These are phyloP conservation scores for Crioceris asparagi DNA, from an alignment of 2,888 invertebrate species.

Conservation along the genomic window DNA sequence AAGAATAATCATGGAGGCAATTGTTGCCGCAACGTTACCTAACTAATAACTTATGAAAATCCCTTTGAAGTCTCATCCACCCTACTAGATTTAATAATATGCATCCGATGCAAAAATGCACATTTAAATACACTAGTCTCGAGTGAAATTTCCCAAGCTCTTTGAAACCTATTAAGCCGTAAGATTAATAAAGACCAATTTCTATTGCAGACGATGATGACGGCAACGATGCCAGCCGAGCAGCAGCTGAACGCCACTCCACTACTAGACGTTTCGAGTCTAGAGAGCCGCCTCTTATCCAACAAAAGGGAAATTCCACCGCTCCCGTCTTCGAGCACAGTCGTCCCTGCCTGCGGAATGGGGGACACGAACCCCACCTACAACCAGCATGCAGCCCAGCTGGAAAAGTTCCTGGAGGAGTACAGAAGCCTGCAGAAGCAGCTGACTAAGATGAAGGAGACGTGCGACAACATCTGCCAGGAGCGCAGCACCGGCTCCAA, in stretches of 20 bases:
- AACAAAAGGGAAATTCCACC: slow-evolving; percentile 19
- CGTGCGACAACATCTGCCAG: slow-evolving; percentile 55
- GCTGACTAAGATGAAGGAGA: slow-evolving; percentile 69
- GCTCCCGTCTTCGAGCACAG: slow-evolving; percentile 15
- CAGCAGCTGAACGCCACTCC: slow-evolving; percentile 50
- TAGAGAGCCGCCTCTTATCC: slow-evolving; percentile 36
- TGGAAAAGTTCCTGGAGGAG: slow-evolving; percentile 70
- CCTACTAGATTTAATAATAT: too few species aligned
- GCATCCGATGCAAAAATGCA: too few species aligned
- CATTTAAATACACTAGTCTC: too few species aligned
- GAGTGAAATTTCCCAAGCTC: too few species aligned
- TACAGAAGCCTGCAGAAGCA: slow-evolving; percentile 68
- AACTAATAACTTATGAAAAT: too few species aligned
- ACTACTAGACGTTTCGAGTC: slow-evolving; percentile 48
- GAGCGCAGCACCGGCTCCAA: slow-evolving; percentile 38
- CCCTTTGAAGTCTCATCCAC: too few species aligned
- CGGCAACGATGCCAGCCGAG: slow-evolving; percentile 9
- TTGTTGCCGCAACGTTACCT: too few species aligned
- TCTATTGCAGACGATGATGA: too few species aligned
- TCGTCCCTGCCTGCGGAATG: slow-evolving; percentile 11
- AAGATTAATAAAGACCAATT: too few species aligned
- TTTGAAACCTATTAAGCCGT: too few species aligned
- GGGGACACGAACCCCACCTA: slow-evolving; percentile 38
- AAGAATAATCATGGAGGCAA: too few species aligned
- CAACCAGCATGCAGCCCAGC: slow-evolving; percentile 68